Percentiles rank a stretch among this genome's conserved stretches.
phyloP scores from a whole-genome alignment of 2,888 invertebrate species.

The Drosophila robusta region DNA sequence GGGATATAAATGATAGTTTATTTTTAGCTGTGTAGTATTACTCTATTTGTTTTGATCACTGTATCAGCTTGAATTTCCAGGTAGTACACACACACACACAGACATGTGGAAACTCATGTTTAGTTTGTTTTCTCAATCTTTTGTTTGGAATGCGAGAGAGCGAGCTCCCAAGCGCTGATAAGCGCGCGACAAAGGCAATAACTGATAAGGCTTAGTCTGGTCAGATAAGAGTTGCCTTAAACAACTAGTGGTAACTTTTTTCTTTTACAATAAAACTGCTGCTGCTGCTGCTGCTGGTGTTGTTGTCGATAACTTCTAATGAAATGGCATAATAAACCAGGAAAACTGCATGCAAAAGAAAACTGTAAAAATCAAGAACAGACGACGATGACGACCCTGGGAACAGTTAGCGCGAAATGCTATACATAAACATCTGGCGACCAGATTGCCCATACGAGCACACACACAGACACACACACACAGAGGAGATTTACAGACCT shows the following conservation, averaged over 20 bases:
- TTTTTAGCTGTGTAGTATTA: constrained; percentile 35
- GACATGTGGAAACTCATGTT: constrained; percentile 27
- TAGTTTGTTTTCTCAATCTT: constrained; percentile 79
- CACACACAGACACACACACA: constrained; percentile 10
- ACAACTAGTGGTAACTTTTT: constrained; percentile 26
- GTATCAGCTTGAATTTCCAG: constrained; percentile 69
- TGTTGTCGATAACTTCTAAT: constrained; percentile 48
- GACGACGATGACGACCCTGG: constrained; percentile 55
- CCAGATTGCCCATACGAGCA: constrained; percentile 55
- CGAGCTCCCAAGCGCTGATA: constrained; percentile 49
- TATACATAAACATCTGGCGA: constrained; percentile 64
- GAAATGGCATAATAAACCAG: constrained; percentile 48
- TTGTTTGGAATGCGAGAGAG: constrained; percentile 56
- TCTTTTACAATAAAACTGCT: constrained; percentile 18
- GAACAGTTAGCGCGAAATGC: constrained; percentile 59
- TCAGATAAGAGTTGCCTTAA: constrained; percentile 38
- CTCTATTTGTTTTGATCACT: constrained; percentile 45
- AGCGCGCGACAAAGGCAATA: constrained; percentile 58
- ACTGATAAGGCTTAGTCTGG: constrained; percentile 64
- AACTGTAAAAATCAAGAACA: constrained; percentile 50
- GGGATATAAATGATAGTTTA: background rate
- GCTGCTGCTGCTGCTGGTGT: constrained; percentile 20
- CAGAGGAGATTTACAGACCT: constrained; percentile 30
- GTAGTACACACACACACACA: constrained; percentile 27
- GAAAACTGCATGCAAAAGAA: constrained; percentile 50